Percentiles rank a stretch among this genome's conserved stretches.
Conservation (phyloP, 2,797 vertebrate genomes). For the Myripristis murdjan region DNA sequence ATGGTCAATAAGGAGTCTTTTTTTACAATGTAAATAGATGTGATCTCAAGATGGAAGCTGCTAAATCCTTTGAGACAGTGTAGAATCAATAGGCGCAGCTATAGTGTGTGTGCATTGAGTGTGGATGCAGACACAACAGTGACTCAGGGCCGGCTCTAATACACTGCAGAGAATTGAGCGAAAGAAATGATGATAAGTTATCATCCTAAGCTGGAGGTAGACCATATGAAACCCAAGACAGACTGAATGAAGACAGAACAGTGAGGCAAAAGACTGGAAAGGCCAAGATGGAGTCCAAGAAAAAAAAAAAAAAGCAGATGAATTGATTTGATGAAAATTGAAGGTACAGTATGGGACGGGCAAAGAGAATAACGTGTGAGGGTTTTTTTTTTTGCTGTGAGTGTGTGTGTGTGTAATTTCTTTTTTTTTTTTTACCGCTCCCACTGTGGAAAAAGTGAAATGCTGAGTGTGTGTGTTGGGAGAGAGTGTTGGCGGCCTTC, state of each 20-base stretch:
- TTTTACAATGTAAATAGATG: constrained; percentile 25
- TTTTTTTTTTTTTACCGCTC: background rate
- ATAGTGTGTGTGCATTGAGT: constrained; percentile 39
- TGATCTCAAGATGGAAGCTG: constrained; percentile 19
- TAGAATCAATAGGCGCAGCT: constrained; percentile 38
- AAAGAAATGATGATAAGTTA: constrained; percentile 66
- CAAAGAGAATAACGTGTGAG: constrained; percentile 7
- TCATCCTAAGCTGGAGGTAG: constrained; percentile 57
- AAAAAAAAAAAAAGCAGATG: constrained; percentile 18
- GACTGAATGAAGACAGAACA: constrained; percentile 65
- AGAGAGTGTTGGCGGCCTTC: constrained; percentile 48
- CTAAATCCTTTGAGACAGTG: constrained; percentile 14
- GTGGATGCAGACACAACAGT: constrained; percentile 42
- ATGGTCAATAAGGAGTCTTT: constrained; percentile 1
- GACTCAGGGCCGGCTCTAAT: constrained; percentile 64
- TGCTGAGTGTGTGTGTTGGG: constrained; percentile 48
- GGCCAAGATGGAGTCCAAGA: constrained; percentile 44
- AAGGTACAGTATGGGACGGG: constrained; percentile 17
- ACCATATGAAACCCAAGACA: constrained; percentile 58
- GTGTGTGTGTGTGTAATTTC: too few relatives aligned
- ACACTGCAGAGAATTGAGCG: constrained; percentile 53
- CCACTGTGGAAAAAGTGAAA: constrained; percentile 31
- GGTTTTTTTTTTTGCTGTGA: too few relatives aligned
- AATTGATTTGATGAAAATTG: constrained; percentile 39
- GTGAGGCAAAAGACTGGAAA: constrained; percentile 42